These are phyloP conservation scores for Danio jaintianensis DNA, from an alignment of 2,797 vertebrate species.

Conservation along the genomic window DNA sequence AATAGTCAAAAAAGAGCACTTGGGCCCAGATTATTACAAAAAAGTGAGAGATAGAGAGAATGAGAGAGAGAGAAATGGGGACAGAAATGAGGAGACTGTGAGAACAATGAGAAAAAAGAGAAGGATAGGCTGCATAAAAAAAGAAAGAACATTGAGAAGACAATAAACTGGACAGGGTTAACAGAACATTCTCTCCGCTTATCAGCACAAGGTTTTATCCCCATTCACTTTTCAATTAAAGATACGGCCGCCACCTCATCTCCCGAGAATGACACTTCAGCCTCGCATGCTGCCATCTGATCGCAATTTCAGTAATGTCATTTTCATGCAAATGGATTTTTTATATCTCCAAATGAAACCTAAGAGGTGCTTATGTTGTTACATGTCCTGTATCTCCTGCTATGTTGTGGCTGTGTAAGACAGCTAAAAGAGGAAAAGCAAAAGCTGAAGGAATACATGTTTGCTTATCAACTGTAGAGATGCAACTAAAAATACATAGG, in stretches of 20 bases:
- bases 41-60: too few species aligned
- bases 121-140: slow-evolving; percentile 8
- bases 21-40: slow-evolving; percentile 22
- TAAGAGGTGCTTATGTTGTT: slow-evolving; percentile 52
- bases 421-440: slow-evolving; percentile 33
- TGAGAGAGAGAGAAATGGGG: too few species aligned
- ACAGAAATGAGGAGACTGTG: background rate
- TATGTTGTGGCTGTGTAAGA: slow-evolving; percentile 43
- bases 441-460: slow-evolving; percentile 18
- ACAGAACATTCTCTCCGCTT: slow-evolving; percentile 65
- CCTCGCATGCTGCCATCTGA: slow-evolving; percentile 64
- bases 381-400: slow-evolving; percentile 57
- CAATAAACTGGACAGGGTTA: slow-evolving; percentile 63
- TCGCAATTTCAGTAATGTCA: slow-evolving; percentile 69
- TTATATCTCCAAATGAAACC: slow-evolving; percentile 54
- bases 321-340: slow-evolving; percentile 74
- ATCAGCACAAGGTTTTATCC: slow-evolving; percentile 66
- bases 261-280: slow-evolving; percentile 64
- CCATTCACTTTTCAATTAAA: slow-evolving; percentile 72
- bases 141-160: slow-evolving; percentile 65
- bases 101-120: slow-evolving; percentile 6
- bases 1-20: background rate
- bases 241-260: slow-evolving; percentile 62
- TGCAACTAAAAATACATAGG: slow-evolving; percentile 53
- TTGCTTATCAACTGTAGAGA: slow-evolving; percentile 54